Conservation (phyloP, 2,797 vertebrate species). For the Artibeus lituratus region DNA sequence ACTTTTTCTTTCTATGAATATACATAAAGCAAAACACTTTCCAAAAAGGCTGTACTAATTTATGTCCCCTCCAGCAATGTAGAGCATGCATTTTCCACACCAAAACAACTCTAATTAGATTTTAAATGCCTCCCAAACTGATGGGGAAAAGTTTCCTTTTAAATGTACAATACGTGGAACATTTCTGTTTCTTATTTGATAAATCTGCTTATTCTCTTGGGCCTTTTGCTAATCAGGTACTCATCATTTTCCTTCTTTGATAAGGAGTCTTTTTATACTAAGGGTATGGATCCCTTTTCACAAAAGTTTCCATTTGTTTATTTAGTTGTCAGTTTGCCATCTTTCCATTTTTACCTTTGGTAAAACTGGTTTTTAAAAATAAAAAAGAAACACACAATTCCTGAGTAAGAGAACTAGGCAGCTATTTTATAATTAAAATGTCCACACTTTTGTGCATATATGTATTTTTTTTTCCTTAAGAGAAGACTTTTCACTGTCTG, state of each 20-base stretch:
- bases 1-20: not conserved
- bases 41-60: not conserved
- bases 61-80: not conserved
- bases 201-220: not conserved
- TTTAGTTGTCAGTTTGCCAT: not conserved
- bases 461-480: too few relatives aligned
- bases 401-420: not conserved
- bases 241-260: not conserved
- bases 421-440: not conserved
- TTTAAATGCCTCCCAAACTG: not conserved
- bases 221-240: not conserved
- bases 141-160: not conserved
- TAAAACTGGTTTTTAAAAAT: not conserved
- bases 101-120: not conserved
- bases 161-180: not conserved
- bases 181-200: not conserved
- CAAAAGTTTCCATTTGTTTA: not conserved
- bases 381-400: not conserved
- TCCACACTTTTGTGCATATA: not conserved
- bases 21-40: not conserved
- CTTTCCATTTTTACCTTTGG: not conserved
- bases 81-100: not conserved
- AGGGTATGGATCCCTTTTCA: not conserved
- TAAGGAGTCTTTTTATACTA: not conserved
- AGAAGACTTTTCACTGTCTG: too few relatives aligned